A percentile compares a stretch with the other conserved stretches of the same genome.
phyloP scores from a whole-genome alignment of 2,113 vertebrate species.

The Tiliqua scincoides region DNA sequence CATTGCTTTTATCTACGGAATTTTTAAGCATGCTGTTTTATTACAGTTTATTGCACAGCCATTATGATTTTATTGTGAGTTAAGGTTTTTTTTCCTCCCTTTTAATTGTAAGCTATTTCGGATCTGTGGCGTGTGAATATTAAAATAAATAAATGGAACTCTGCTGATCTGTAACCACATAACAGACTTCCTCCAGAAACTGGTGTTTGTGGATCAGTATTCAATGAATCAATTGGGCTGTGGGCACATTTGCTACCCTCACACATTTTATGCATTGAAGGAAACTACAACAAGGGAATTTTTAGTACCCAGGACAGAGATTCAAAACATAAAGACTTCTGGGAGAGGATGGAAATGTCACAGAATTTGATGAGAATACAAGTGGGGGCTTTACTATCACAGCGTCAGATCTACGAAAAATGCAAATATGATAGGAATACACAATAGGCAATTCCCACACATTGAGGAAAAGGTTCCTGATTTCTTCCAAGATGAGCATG shows the following conservation, averaged over 20 bases:
- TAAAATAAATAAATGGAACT: neutral
- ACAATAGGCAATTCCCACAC: neutral
- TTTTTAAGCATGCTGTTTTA: neutral
- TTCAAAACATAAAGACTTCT: neutral
- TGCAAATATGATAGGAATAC: neutral
- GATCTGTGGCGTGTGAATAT: neutral
- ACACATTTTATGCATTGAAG: neutral
- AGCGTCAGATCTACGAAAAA: neutral
- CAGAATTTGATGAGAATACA: neutral
- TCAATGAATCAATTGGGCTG: neutral
- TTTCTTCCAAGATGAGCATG: neutral
- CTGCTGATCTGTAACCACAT: neutral
- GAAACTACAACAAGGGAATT: neutral
- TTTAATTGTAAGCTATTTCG: neutral
- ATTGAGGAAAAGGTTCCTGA: neutral
- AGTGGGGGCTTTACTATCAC: neutral
- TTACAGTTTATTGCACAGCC: neutral
- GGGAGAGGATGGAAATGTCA: neutral
- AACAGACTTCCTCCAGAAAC: neutral
- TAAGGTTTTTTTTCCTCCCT: no score
- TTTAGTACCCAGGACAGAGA: neutral
- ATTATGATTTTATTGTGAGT: neutral
- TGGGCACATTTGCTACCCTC: neutral
- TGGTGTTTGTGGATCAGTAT: neutral
- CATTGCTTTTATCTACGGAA: neutral